Evolutionary conservation across 2,113 vertebrate species (phyloP).

Genomic region (Genyomyrus donnyi): DNA sequence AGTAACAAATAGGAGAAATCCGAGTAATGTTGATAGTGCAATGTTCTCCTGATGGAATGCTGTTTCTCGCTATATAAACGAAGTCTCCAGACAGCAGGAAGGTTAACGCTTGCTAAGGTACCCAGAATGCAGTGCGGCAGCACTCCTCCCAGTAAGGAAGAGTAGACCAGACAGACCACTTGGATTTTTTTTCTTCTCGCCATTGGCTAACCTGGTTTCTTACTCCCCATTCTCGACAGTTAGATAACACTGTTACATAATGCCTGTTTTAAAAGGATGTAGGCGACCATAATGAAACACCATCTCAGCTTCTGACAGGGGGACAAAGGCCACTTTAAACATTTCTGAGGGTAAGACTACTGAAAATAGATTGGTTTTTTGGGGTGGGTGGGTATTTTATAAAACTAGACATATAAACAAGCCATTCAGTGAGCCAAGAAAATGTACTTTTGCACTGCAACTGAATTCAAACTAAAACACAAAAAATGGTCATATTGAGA

Average conservation of each 20-base stretch:
- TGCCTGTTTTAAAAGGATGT: constrained; percentile 40
- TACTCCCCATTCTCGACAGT: constrained; percentile 41
- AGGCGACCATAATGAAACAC: constrained; percentile 24
- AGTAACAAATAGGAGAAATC: not conserved
- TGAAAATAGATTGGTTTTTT: not conserved
- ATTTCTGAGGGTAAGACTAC: not conserved
- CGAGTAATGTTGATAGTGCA: not conserved
- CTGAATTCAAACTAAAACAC: not conserved
- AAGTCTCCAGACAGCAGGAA: not conserved
- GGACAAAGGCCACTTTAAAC: not conserved
- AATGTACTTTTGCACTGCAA: not conserved
- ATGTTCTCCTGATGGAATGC: not conserved
- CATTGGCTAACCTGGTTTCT: constrained; percentile 52
- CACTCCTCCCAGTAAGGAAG: constrained; percentile 17
- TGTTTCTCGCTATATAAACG: not conserved
- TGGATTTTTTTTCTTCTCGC: not conserved
- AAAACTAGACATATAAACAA: not conserved
- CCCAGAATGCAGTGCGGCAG: not conserved
- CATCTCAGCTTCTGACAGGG: constrained; percentile 19
- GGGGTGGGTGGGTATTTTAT: not conserved
- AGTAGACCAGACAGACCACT: constrained; percentile 23
- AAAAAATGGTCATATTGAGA: not conserved
- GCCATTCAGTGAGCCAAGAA: not conserved
- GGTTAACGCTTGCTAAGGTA: not conserved
- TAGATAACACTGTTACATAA: constrained; percentile 66